These are phyloP conservation scores for Ailuropoda melanoleuca DNA, from an alignment of 2,113 vertebrate species.

Conservation along the genomic window DNA sequence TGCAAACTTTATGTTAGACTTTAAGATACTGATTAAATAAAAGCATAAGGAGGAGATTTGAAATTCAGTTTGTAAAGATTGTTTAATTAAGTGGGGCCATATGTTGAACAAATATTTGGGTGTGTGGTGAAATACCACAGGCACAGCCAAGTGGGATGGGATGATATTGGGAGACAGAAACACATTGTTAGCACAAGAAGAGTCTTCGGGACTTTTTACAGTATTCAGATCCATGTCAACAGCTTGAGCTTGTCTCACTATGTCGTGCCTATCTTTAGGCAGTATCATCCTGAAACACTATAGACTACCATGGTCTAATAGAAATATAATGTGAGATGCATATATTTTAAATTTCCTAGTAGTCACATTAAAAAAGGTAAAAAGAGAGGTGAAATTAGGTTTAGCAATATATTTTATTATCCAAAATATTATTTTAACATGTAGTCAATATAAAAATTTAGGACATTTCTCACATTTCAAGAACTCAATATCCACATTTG, in stretches of 20 bases:
- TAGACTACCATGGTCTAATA: background rate
- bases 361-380: slow-evolving; percentile 8
- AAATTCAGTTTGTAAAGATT: slow-evolving; percentile 24
- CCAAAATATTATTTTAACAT: slow-evolving; percentile 5
- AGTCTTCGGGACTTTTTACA: background rate
- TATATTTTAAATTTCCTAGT: background rate
- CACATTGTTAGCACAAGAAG: background rate
- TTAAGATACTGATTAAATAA: slow-evolving; percentile 22
- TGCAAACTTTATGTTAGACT: background rate
- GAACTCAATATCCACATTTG: background rate
- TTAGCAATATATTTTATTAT: background rate
- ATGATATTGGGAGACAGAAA: background rate
- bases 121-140: background rate
- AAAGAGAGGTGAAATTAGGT: background rate
- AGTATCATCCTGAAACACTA: background rate
- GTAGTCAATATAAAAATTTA: background rate
- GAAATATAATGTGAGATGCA: background rate
- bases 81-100: background rate
- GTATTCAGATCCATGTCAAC: background rate
- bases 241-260: background rate
- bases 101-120: slow-evolving; percentile 29
- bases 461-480: background rate
- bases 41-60: background rate
- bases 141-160: background rate
- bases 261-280: background rate